These are phyloP conservation scores for Pimpla rufipes DNA, from an alignment of 2,888 invertebrate species.

Conservation along the genomic window DNA sequence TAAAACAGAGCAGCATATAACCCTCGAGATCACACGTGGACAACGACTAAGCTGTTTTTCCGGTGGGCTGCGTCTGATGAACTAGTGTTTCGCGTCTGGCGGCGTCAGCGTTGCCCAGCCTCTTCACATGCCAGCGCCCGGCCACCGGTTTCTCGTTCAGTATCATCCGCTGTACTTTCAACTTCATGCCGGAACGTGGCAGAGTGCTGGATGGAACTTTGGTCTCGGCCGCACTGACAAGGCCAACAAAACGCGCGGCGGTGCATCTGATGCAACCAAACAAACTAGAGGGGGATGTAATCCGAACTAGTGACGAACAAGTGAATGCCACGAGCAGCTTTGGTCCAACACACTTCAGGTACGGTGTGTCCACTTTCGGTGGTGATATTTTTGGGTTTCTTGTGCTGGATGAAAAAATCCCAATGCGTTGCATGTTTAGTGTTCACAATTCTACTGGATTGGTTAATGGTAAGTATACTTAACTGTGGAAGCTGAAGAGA, in stretches of 20 bases:
- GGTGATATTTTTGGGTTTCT: constrained; percentile 4
- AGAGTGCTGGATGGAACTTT: constrained; percentile 34
- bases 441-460: not conserved
- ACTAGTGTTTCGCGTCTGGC: constrained; percentile 11
- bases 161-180: constrained; percentile 31
- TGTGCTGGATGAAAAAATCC: not conserved
- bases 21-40: constrained; percentile 15
- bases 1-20: constrained; percentile 9
- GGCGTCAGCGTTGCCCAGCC: constrained; percentile 11
- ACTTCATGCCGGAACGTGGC: constrained; percentile 32
- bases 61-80: not conserved
- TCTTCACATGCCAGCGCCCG: not conserved
- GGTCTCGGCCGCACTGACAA: constrained; percentile 29
- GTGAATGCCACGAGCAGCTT: constrained; percentile 13
- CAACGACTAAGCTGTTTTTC: not conserved
- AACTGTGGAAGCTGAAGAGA: not conserved
- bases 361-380: not conserved
- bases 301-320: constrained; percentile 10
- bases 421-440: not conserved
- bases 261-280: constrained; percentile 47
- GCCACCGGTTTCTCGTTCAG: not conserved
- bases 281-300: constrained; percentile 12
- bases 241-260: constrained; percentile 9
- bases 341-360: not conserved
- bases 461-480: not conserved